Percentiles rank a stretch among this genome's conserved stretches.
These are phyloP conservation scores for Apotomis turbidana DNA, from an alignment of 2,888 invertebrate species.

Conservation along the genomic window DNA sequence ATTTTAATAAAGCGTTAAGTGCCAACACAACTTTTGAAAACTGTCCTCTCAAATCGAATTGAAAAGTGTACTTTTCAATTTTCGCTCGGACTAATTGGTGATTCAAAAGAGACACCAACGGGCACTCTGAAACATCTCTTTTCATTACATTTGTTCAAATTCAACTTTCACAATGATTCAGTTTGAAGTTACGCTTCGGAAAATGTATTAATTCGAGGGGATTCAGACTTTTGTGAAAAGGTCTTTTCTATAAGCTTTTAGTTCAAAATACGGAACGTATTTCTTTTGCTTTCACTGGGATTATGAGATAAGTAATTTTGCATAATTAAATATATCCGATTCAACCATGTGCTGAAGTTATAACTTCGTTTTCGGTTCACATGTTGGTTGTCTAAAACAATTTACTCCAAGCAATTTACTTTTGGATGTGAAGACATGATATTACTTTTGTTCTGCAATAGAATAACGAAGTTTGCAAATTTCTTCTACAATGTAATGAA, in stretches of 20 bases:
- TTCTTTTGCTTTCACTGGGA: constrained; percentile 3
- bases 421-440: constrained; percentile 19
- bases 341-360: background rate
- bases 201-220: constrained; percentile 45
- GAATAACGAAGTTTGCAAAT: constrained; percentile 16
- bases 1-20: constrained; percentile 59
- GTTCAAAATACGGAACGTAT: constrained; percentile 14
- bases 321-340: background rate
- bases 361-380: constrained; percentile 13
- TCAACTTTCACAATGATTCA: constrained; percentile 41
- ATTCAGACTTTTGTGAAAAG: constrained; percentile 45
- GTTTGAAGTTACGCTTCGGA: constrained; percentile 40
- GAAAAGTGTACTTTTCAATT: constrained; percentile 61
- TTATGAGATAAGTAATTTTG: constrained; percentile 9
- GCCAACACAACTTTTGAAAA: constrained; percentile 50
- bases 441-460: background rate
- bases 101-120: constrained; percentile 47
- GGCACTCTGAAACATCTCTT: constrained; percentile 43
- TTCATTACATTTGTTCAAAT: constrained; percentile 43
- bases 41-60: constrained; percentile 50
- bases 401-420: constrained; percentile 16
- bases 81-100: constrained; percentile 54
- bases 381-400: constrained; percentile 10
- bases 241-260: constrained; percentile 24
- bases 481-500: constrained; percentile 8